Conservation (phyloP, 2,888 invertebrate genomes). For the Lepidonotus clava region DNA sequence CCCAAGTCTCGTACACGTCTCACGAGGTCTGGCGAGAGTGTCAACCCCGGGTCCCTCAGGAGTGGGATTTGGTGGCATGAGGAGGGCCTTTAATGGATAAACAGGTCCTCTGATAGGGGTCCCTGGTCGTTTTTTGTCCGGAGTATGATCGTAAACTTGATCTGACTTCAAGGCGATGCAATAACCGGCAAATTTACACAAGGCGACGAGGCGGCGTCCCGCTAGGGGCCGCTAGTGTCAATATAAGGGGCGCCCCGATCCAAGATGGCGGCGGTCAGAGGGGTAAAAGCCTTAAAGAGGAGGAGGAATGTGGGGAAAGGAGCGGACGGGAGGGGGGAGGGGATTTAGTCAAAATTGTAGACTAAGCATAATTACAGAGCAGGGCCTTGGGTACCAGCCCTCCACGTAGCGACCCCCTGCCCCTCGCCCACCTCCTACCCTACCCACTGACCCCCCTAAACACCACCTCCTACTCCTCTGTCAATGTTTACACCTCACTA, state of each 20-base stretch:
- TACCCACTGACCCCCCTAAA: not conserved
- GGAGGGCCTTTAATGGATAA: not conserved
- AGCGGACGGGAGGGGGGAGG: conserved; percentile 1
- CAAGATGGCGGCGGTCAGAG: no score
- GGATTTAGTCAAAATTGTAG: not conserved
- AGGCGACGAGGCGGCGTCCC: not conserved
- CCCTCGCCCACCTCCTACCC: not conserved
- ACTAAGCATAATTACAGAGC: not conserved
- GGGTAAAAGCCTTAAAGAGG: no score
- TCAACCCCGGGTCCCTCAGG: no score
- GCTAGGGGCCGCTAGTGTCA: not conserved
- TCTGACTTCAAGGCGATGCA: not conserved
- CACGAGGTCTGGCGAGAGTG: no score
- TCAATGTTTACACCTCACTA: conserved; percentile 30
- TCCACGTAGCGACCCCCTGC: not conserved
- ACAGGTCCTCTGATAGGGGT: not conserved
- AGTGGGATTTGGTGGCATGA: not conserved
- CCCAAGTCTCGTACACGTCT: no score
- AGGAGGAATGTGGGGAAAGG: not conserved
- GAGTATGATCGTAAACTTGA: not conserved
- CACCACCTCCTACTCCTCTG: not conserved
- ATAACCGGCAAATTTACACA: not conserved
- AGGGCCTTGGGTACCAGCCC: not conserved
- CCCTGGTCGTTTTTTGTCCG: not conserved
- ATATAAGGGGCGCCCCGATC: no score